Base-by-base conservation (phyloP, 2,113 vertebrate species). In the Plecotus auritus region DNA sequence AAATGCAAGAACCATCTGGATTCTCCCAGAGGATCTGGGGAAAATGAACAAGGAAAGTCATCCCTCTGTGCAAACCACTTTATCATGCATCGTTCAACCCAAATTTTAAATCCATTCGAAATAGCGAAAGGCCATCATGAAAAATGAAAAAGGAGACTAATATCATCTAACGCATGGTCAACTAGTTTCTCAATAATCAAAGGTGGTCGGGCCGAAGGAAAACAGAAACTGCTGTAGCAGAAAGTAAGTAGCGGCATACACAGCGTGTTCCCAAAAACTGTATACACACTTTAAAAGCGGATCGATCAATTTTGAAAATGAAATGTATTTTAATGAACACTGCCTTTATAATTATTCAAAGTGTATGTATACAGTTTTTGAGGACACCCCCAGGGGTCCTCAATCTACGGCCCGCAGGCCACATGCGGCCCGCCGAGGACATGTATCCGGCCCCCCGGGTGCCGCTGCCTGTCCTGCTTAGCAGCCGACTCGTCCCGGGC, bases 1-100 rank as follows among this genome's bases (percentile, higher is more conserved):
- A 97, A 91, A 95, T 88, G 96, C 54, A 94, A 96, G 89, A 93
- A 91, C 92, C 96, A 96, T 93, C 92, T 96, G 77, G 80, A 23
- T 90, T 95, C 66, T 86, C 72, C 72, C 42, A 73, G 26, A 92
- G 74, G 76, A 92, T 85, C 85, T 47, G 26, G 81, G 3, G 11
- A 54, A 85, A 93, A 87, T 13, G 81, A 91, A 96, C 80, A 90
- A 85, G 66, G 11, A 93, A 88, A 95, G 91, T 91, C 86, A 81
- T 13, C 94, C 54, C 81, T 95, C 82, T 59, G 76, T 59, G 88
- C 49, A 91, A 78, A 90, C 56, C 84, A 77, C 86, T 97, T 94
- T 49, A 84, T 76, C 80, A 92, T n/a, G 81, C 92, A 86, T 85
- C 23, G 1, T 94, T 87, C 90, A 91, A 97, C 87, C 40, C 32